Conservation (phyloP, 2,797 vertebrate genomes). For the Peromyscus attwateri region DNA sequence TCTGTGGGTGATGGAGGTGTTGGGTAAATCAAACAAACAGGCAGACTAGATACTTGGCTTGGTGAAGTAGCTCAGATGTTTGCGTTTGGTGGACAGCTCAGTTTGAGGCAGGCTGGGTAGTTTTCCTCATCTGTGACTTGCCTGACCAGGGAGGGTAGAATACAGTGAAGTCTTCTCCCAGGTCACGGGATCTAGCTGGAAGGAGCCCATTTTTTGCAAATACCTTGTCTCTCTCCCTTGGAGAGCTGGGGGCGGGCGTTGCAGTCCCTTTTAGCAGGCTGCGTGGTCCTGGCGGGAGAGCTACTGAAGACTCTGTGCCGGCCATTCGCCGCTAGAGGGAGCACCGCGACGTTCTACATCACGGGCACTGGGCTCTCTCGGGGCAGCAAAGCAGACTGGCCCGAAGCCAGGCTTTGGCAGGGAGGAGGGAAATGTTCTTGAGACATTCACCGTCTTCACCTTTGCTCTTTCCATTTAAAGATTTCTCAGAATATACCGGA, state of each 20-base stretch:
- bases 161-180: background rate
- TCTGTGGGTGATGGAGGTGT: background rate
- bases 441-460: background rate
- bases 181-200: background rate
- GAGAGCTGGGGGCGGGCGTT: background rate
- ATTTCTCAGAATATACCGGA: conserved; percentile 28
- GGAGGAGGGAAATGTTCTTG: background rate
- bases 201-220: background rate
- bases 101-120: background rate
- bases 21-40: background rate
- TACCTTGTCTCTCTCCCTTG: background rate
- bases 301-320: background rate
- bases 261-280: background rate
- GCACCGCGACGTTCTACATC: conserved; percentile 38
- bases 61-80: background rate
- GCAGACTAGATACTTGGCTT: background rate
- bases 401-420: background rate
- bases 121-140: background rate
- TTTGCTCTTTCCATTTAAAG: conserved; percentile 38
- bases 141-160: background rate
- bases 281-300: accelerated
- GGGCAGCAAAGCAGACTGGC: background rate
- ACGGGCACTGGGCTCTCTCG: background rate
- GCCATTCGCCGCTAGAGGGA: conserved; percentile 78
- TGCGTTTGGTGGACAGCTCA: background rate